Evolutionary conservation across 30 jellyfish, hydroid and myxozoan species (phyloP).

Genomic region (Nemopilema nomurai): DNA sequence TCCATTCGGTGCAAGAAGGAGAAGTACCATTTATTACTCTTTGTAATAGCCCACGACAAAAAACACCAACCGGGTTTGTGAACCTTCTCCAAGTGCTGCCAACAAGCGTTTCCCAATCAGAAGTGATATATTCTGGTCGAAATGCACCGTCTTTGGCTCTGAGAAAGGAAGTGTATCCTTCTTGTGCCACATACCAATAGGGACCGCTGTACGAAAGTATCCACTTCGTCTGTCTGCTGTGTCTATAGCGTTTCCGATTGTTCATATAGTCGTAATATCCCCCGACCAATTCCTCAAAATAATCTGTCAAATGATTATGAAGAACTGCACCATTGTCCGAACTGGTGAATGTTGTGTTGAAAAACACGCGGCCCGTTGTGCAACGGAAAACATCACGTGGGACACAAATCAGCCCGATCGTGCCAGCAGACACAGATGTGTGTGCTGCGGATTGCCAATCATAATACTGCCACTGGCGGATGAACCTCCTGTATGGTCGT

Average conservation of each 20-base stretch:
- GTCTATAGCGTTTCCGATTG: conserved; percentile 52
- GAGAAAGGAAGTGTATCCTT: conserved; percentile 3
- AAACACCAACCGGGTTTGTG: conserved; percentile 8
- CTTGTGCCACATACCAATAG: conserved; percentile 33
- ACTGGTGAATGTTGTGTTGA: conserved; percentile 32
- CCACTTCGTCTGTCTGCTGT: conserved; percentile 39
- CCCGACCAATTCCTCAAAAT: conserved; percentile 15
- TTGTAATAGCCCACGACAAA: conserved; percentile 30
- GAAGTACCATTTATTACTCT: background rate
- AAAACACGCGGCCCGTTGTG: conserved; percentile 21
- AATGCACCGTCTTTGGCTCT: conserved; percentile 26
- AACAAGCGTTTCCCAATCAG: conserved; percentile 28
- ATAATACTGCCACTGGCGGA: conserved; percentile 33
- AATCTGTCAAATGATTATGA: conserved; percentile 40
- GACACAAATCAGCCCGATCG: conserved; percentile 22
- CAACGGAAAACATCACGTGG: conserved; percentile 43
- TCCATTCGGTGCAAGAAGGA: conserved; percentile 8
- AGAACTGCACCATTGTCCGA: conserved; percentile 3
- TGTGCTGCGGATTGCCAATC: conserved; percentile 29
- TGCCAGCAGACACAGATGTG: background rate
- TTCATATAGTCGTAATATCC: conserved; percentile 25
- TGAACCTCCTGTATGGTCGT: conserved; percentile 33
- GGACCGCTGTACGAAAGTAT: conserved; percentile 37
- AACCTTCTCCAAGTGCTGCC: conserved; percentile 21
- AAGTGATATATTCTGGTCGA: conserved; percentile 57